Evolutionary conservation across 2,113 vertebrate species (phyloP), one percentile per base, ranked within the genome.

Genomic region (Myotis lucifugus): DNA sequence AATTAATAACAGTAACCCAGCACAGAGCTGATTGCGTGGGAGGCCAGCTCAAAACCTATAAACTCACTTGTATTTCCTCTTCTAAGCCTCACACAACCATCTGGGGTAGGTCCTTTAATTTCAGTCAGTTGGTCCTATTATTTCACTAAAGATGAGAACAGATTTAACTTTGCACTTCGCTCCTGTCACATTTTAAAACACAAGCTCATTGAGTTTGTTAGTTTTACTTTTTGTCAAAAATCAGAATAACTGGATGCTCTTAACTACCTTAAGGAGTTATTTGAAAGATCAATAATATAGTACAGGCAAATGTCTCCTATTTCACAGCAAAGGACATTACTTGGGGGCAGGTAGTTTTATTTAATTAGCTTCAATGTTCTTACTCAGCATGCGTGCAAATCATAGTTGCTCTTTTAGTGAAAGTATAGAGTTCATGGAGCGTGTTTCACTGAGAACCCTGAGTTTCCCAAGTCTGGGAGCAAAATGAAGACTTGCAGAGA

Each of bases 191-290:
- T 18, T 52, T 48, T 92, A 42, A 6, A 90, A 64, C 2, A 61
- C n/a, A 90, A 48, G 34, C 10, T 66, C 42, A 64, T 10, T 52
- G 8, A 48, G 32, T 46, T 69, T 85, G 40, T 90, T 86, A 86
- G 67, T 84, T 96, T 79, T 83, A 79, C 79, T 90, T 86, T 46
- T 86, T 46, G 17, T 77, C 37, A 94, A 93, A 72, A 82, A 86
- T 67, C 67, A 64, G 59, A 92, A 72, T 81, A 93, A 86, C 11
- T 72, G 14, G 15, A 59, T 72, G 18, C 21, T 92, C 76, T 73
- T 46, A 69, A 84, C 21, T 70, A 82, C 34, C 66, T 52, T 82
- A 42, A 67, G 79, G 23, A 89, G 18, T 85, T 54, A 81, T 73
- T 40, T 95, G 88, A 74, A 88, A 82, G 74, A 69, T 74, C 78